These are phyloP conservation scores for Caenorhabditis brenneri DNA, from an alignment of 1,140 invertebrate species.

Conservation along the genomic window DNA sequence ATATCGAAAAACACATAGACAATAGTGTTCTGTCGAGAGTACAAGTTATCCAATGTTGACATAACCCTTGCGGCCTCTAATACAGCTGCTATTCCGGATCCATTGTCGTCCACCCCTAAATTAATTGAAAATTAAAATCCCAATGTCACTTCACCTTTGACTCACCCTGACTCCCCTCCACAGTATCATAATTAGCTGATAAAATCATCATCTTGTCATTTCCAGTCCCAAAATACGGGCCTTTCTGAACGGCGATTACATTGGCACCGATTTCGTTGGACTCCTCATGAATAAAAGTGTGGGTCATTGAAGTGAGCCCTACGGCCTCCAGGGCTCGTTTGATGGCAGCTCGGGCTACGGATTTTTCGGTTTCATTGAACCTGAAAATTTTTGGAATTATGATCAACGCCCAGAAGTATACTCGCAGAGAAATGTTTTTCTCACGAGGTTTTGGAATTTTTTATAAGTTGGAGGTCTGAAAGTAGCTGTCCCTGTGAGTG, in stretches of 20 bases:
- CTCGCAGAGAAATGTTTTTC: background rate
- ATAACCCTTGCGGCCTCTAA: constrained; percentile 39
- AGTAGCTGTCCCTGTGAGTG: too few species aligned
- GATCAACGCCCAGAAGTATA: too few species aligned
- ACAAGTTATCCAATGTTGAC: constrained; percentile 40
- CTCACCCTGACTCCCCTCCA: constrained; percentile 31
- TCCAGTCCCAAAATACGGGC: constrained; percentile 42
- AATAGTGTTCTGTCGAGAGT: constrained; percentile 39
- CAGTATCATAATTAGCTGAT: constrained; percentile 46
- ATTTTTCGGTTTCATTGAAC: constrained; percentile 48
- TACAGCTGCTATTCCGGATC: constrained; percentile 39
- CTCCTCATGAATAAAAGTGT: constrained; percentile 46
- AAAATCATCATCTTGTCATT: constrained; percentile 46
- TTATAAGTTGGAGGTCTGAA: too few species aligned
- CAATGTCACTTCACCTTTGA: too few species aligned
- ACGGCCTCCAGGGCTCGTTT: constrained; percentile 41
- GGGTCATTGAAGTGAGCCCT: constrained; percentile 33
- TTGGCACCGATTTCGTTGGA: constrained; percentile 48
- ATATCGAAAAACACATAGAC: constrained; percentile 51
- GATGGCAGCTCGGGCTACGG: constrained; percentile 21
- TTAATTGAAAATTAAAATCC: too few species aligned
- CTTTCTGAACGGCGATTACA: constrained; percentile 43
- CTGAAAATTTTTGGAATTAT: too few species aligned
- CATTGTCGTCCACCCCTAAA: constrained; percentile 52
- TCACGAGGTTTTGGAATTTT: too few species aligned